Evolutionary conservation across 2,888 invertebrate species (phyloP).

Genomic region (Diploptera punctata): DNA sequence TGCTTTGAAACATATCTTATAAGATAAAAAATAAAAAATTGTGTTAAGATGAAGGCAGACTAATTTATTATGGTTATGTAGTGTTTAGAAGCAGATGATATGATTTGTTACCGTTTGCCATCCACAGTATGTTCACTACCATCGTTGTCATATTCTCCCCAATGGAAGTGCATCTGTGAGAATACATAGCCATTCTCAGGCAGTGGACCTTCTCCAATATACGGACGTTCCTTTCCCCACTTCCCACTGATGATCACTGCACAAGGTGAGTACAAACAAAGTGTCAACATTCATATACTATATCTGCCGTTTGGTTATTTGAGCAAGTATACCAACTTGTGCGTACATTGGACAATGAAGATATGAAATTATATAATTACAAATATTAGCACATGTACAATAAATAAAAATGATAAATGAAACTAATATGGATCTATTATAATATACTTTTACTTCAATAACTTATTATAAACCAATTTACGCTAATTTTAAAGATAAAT

Average conservation of each 20-base stretch:
- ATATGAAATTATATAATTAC: not conserved
- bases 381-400: not conserved
- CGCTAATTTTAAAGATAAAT: too few species aligned
- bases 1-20: too few species aligned
- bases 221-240: constrained; percentile 67
- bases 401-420: not conserved
- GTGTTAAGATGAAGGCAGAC: too few species aligned
- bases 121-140: constrained; percentile 72
- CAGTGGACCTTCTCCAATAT: constrained; percentile 65
- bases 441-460: not conserved
- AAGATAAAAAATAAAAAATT: too few species aligned
- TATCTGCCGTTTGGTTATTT: not conserved
- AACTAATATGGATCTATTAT: not conserved
- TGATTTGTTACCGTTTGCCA: constrained; percentile 54
- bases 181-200: constrained; percentile 63
- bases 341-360: too few species aligned
- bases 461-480: too few species aligned
- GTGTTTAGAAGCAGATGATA: too few species aligned
- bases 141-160: constrained; percentile 66
- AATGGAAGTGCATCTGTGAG: constrained; percentile 73
- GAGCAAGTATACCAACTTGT: not conserved
- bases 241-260: constrained; percentile 67
- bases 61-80: too few species aligned
- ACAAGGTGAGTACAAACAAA: not conserved
- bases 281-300: not conserved